Evolutionary conservation across 2,888 invertebrate species (phyloP).

Genomic region (Pocota personata): DNA sequence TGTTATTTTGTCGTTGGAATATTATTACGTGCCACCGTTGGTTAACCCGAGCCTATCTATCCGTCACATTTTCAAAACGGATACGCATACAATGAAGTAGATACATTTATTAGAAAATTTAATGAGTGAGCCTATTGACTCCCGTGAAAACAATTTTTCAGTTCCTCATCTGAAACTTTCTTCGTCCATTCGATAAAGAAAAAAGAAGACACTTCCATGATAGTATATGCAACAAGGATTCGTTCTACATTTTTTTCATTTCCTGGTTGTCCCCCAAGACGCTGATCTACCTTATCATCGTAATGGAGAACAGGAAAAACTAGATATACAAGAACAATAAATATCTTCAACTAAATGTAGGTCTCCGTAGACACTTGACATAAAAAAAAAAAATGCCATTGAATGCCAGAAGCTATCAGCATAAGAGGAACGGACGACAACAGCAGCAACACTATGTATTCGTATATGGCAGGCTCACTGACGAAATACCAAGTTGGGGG

Average conservation of each 20-base stretch:
- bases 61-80: too few relatives aligned
- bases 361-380: slow-evolving; percentile 66
- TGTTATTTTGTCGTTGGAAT: too few relatives aligned
- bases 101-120: too few relatives aligned
- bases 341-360: slow-evolving; percentile 60
- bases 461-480: neutral
- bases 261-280: neutral
- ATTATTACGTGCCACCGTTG: too few relatives aligned
- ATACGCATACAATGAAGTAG: too few relatives aligned
- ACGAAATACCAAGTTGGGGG: neutral
- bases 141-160: neutral
- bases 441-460: too few relatives aligned
- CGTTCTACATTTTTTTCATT: neutral
- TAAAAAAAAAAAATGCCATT: slow-evolving; percentile 49
- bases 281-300: neutral
- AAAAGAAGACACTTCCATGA: too few relatives aligned
- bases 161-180: too few relatives aligned
- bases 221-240: slow-evolving; percentile 21
- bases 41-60: too few relatives aligned
- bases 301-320: slow-evolving; percentile 36
- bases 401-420: slow-evolving; percentile 53
- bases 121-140: too few relatives aligned
- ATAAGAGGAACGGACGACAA: slow-evolving; percentile 18
- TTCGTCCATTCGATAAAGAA: too few relatives aligned
- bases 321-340: slow-evolving; percentile 59